Evolutionary conservation across 2,113 vertebrate species (phyloP).

Genomic region (Corythaixoides concolor): DNA sequence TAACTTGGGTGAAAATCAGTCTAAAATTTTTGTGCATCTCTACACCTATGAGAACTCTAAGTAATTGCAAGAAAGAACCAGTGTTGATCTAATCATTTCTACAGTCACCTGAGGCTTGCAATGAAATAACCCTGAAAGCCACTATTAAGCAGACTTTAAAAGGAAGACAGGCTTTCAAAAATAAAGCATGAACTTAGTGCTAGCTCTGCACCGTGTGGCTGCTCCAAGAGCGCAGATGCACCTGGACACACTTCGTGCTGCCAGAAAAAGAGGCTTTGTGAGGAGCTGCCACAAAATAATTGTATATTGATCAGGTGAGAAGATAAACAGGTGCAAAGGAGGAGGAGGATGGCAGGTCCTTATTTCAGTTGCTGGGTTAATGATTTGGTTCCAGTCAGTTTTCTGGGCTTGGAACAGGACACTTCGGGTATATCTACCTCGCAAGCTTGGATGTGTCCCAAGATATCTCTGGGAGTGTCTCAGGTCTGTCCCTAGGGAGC

Average conservation of each 20-base stretch:
- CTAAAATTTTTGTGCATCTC: background rate
- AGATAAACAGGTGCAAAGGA: background rate
- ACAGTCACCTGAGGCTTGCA: background rate
- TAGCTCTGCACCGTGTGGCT: background rate
- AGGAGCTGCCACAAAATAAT: background rate
- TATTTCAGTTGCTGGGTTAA: background rate
- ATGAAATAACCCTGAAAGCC: background rate
- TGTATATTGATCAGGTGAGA: background rate
- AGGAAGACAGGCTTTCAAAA: background rate
- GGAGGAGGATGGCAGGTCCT: background rate
- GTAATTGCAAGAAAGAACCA: background rate
- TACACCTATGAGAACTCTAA: background rate
- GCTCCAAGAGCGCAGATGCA: background rate
- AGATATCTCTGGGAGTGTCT: rapidly evolving
- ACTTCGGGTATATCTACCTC: background rate
- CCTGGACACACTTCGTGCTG: background rate
- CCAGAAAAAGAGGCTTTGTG: background rate
- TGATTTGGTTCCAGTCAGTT: background rate
- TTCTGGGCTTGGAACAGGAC: background rate
- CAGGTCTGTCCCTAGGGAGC: background rate
- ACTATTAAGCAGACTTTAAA: background rate
- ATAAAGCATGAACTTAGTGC: background rate
- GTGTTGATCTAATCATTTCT: background rate
- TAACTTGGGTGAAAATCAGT: background rate
- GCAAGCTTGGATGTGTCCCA: background rate